Base-by-base conservation (phyloP, 1,140 invertebrate genomes). In the Cheumatopsyche charites region DNA sequence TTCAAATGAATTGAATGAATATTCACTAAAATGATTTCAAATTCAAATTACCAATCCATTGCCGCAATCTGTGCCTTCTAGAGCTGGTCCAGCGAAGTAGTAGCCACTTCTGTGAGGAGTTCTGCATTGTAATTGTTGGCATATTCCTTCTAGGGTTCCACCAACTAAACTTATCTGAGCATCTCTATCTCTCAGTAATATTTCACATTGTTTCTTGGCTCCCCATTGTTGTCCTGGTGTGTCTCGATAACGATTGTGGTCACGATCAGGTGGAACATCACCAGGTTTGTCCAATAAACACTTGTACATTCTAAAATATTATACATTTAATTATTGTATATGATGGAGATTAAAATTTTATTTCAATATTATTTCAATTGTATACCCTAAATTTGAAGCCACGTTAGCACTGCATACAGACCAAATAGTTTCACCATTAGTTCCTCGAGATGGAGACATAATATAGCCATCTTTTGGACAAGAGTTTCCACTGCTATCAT, bases 381-480 rank as follows among this genome's bases (percentile, higher is more conserved):
- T n/a, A 23, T 80, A 82, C 80, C 74, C 71, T 21, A 87, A 77
- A 62, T 86, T 84, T 19, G 82, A 78, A 72, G 84, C 83, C 19
- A 90, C 82, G 19, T 86, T 79, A 0, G 83, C 82, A 77, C 91
- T 92, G 78, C 92, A 93, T 0, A 81, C 78, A 0, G 91, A 93
- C 92, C 92, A 94, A 15, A 87, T 84, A 0, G 91, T 91, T 81
- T 93, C 92, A 9, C 91, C 92, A 41, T 83, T 82, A 4, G 88
- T 88, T 23, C 92, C 91, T 75, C 91, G 83, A 4, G 91, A 92
- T 0, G 91, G 90, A 0, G 91, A 92, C 92, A 94, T 94, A 68
- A 94, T 91, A 80, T 86, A 92, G 2, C 91, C 91, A 77, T 93
- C 90, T 74, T 87, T 88, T 0, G 90, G 84, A 77, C 92, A 94